phyloP scores from a whole-genome alignment of 1,140 invertebrate species.

The Caerostris darwini region DNA sequence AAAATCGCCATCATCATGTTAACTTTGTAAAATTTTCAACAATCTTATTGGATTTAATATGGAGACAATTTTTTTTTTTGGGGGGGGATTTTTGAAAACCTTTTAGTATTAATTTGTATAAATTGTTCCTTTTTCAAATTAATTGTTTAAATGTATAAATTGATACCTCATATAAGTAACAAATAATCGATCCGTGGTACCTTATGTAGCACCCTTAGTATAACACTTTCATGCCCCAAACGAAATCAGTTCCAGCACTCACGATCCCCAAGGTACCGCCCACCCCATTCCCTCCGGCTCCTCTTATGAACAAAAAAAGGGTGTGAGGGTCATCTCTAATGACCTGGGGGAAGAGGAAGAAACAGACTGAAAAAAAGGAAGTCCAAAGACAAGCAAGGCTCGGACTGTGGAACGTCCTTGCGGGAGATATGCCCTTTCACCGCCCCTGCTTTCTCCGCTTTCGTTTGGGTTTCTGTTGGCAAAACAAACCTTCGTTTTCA shows the following conservation, averaged over 20 bases:
- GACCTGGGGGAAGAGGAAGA: not conserved
- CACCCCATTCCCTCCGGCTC: not conserved
- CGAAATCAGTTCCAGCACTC: not conserved
- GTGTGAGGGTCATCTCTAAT: slow-evolving; percentile 39
- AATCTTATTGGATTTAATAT: too few relatives aligned
- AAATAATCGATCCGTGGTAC: too few relatives aligned
- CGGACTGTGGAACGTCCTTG: not conserved
- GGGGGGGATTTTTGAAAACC: too few relatives aligned
- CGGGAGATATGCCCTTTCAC: not conserved
- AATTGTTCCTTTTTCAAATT: too few relatives aligned
- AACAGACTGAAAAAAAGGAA: not conserved
- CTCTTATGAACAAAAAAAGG: not conserved
- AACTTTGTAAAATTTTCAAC: too few relatives aligned
- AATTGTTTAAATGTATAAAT: too few relatives aligned
- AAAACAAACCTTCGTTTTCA: not conserved
- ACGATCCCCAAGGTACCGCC: not conserved
- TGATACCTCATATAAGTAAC: too few relatives aligned
- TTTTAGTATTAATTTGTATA: too few relatives aligned
- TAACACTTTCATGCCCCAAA: not conserved
- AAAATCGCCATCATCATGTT: too few relatives aligned
- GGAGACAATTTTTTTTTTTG: too few relatives aligned
- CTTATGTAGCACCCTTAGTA: not conserved
- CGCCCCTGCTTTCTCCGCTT: not conserved
- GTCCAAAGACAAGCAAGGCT: not conserved
- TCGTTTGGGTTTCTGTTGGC: not conserved